Evolutionary conservation across 2,888 invertebrate genomes (phyloP).

Genomic region (Lasioglossum marginatum): DNA sequence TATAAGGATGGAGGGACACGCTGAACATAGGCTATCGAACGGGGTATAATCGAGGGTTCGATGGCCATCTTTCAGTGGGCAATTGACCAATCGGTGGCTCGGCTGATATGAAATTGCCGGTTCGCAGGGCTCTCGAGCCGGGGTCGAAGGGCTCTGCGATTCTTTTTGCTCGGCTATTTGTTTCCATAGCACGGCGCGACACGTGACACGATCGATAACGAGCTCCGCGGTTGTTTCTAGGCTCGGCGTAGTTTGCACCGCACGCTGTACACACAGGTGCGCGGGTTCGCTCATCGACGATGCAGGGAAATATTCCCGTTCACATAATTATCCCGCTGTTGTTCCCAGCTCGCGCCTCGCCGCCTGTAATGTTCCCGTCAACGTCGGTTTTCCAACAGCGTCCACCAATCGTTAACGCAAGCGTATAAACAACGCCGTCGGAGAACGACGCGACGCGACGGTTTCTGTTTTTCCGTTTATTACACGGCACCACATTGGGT

Average conservation of each 20-base stretch:
- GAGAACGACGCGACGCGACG: not conserved
- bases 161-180: constrained; percentile 53
- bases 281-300: not conserved
- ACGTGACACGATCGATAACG: constrained; percentile 45
- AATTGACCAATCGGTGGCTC: not conserved
- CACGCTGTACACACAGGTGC: not conserved
- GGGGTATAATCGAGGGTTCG: not conserved
- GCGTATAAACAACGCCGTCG: not conserved
- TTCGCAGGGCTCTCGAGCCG: constrained; percentile 10
- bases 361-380: constrained; percentile 19
- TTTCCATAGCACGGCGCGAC: constrained; percentile 50
- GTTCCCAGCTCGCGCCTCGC: constrained; percentile 18
- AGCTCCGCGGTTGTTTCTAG: constrained; percentile 9
- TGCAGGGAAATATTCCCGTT: constrained; percentile 15
- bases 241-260: constrained; percentile 8
- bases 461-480: constrained; percentile 18
- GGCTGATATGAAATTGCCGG: not conserved
- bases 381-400: constrained; percentile 10
- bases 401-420: constrained; percentile 33
- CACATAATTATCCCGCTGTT: constrained; percentile 29
- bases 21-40: not conserved
- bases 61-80: not conserved
- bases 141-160: constrained; percentile 39
- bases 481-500: not conserved
- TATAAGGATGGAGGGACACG: not conserved